Evolutionary conservation across 1,140 invertebrate species (phyloP).

Genomic region (Centruroides vittatus): DNA sequence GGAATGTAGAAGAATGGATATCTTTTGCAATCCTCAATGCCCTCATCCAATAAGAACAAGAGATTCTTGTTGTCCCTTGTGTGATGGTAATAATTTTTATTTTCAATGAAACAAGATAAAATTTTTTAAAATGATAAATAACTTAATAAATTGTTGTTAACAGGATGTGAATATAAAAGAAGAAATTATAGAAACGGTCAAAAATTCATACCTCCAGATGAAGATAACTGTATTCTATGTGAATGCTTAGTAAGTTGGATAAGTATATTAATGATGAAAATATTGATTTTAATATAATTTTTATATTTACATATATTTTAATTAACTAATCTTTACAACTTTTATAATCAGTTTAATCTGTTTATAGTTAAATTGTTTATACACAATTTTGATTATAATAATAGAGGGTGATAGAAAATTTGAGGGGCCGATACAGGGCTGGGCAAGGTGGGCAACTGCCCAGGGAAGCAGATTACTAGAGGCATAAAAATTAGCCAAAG

Average conservation of each 20-base stretch:
- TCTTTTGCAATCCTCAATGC: constrained; percentile 8
- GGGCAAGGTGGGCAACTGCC: too few species aligned
- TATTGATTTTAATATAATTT: not conserved
- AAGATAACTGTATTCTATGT: constrained; percentile 5
- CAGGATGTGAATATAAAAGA: constrained; percentile 11
- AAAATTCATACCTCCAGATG: not conserved
- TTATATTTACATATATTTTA: not conserved
- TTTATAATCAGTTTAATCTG: too few species aligned
- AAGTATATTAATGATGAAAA: not conserved
- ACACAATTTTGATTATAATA: too few species aligned
- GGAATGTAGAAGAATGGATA: constrained; percentile 2
- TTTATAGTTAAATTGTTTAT: too few species aligned
- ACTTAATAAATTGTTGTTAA: too few species aligned
- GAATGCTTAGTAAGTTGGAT: constrained; percentile 9
- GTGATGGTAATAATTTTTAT: constrained; percentile 13
- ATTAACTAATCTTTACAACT: too few species aligned
- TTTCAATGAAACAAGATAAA: too few species aligned
- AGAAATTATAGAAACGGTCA: constrained; percentile 3
- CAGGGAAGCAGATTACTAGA: too few species aligned
- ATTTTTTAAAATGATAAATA: too few species aligned
- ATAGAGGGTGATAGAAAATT: too few species aligned
- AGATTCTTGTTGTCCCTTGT: constrained; percentile 9
- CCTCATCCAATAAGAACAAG: constrained; percentile 5
- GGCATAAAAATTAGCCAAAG: too few species aligned
- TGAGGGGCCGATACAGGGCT: too few species aligned